Evolutionary conservation across 30 jellyfish, hydroid and myxozoan species (phyloP), one percentile per base, ranked within the genome.

Genomic region (Rhopilema esculentum): DNA sequence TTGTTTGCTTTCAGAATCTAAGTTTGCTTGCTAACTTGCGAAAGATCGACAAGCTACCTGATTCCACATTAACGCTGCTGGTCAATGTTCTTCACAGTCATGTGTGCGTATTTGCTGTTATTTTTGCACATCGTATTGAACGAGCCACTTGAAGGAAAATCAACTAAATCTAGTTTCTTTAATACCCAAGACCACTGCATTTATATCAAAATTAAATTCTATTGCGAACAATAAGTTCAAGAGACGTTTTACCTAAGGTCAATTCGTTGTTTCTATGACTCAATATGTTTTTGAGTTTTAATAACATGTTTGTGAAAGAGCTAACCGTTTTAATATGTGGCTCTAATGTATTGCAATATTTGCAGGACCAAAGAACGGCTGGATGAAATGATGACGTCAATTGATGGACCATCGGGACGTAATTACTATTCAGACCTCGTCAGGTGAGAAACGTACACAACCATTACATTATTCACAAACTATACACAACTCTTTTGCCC

Each of bases 31-130:
- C 88, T 25, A 62, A 61, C 72, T 74, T 85, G 72, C 72, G 68
- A 61, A 85, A 65, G 40, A n/a, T 85, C 33, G 94, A 75, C 27
- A 73, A 64, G 67, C 64, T 85, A 18, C 72, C 87, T 16, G 70
- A 85, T 2, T 40, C 83, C 23, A 63, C 65, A 27, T 29, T 85
- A 16, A 72, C 74, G 88, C 9, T 20, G 66, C 49, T 85, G 16
- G 84, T 75, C 77, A 73, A 64, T 18, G 88, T 85, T 57, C 69
- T 85, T 7, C 70, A 62, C 51, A 50, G 66, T 19, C 66, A 79
- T 65, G 53, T 79, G 89, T 79, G 27, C 26, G 88, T 28, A 61
- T 52, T 32, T 30, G 12, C 49, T 7, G 9, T 8, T 72, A 19
- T 33, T 40, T 4, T 27, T 15, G 31, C 9, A 28, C 48, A 19